Evolutionary conservation across 2,113 vertebrate species (phyloP).

Genomic region (Tamias sibiricus): DNA sequence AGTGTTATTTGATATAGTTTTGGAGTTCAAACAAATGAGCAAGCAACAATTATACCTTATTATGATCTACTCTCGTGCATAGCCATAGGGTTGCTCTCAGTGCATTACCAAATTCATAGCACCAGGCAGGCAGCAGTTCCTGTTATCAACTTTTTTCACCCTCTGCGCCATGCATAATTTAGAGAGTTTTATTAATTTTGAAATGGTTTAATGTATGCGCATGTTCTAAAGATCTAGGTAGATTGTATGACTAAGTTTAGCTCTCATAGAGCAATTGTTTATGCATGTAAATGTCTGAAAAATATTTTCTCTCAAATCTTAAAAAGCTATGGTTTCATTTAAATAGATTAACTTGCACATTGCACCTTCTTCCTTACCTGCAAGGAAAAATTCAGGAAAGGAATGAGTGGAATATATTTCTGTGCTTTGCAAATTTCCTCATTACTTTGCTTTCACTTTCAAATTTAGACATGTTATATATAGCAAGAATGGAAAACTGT

Average conservation of each 20-base stretch:
- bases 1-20: constrained; percentile 89
- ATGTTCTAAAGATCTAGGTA: constrained; percentile 81
- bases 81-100: constrained; percentile 82
- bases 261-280: constrained; percentile 83
- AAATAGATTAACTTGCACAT: constrained; percentile 83
- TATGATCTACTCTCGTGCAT: constrained; percentile 83
- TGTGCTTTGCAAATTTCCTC: constrained; percentile 82
- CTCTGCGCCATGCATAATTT: constrained; percentile 84
- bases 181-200: constrained; percentile 87
- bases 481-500: constrained; percentile 79
- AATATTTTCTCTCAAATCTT: constrained; percentile 86
- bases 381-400: constrained; percentile 77
- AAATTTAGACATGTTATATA: constrained; percentile 78
- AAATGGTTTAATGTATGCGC: constrained; percentile 82
- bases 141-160: constrained; percentile 86
- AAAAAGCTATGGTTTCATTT: constrained; percentile 82
- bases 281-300: constrained; percentile 80
- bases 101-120: constrained; percentile 79
- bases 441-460: constrained; percentile 82
- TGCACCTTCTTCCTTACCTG: constrained; percentile 83
- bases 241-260: constrained; percentile 82
- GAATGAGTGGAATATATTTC: constrained; percentile 78
- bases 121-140: constrained; percentile 85
- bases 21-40: constrained; percentile 88
- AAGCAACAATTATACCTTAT: constrained; percentile 88